Evolutionary conservation across 1,140 invertebrate genomes (phyloP).

Genomic region (Popillia japonica): DNA sequence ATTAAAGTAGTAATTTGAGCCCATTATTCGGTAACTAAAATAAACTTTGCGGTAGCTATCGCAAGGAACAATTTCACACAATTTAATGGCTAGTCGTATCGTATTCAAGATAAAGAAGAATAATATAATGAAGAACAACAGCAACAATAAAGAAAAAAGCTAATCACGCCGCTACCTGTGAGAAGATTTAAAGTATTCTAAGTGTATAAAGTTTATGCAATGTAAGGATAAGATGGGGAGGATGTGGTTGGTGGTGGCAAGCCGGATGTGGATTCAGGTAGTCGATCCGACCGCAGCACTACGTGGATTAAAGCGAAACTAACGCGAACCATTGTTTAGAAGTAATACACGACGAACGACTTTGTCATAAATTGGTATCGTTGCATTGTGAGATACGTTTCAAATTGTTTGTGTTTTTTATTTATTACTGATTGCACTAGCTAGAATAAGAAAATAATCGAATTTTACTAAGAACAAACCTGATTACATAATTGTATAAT

Average conservation of each 20-base stretch:
- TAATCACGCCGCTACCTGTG: conserved; percentile 47
- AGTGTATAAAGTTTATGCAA: conserved; percentile 36
- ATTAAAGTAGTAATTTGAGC: conserved; percentile 46
- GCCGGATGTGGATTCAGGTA: conserved; percentile 57
- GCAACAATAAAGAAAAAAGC: conserved; percentile 20
- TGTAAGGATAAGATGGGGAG: conserved; percentile 43
- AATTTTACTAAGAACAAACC: no score
- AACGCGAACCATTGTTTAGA: conserved; percentile 40
- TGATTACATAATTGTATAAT: no score
- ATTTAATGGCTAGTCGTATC: conserved; percentile 48
- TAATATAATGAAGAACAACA: conserved; percentile 33
- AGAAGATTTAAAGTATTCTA: conserved; percentile 45
- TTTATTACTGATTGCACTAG: neutral
- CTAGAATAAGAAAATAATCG: no score
- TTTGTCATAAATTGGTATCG: conserved; percentile 35
- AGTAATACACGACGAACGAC: conserved; percentile 5
- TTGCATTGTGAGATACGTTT: neutral
- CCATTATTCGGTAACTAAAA: conserved; percentile 46
- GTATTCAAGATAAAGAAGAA: conserved; percentile 13
- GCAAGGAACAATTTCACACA: conserved; percentile 54
- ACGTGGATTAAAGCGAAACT: conserved; percentile 52
- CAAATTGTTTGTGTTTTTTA: neutral
- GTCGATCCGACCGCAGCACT: conserved; percentile 49
- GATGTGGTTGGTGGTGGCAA: conserved; percentile 52
- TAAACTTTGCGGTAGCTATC: conserved; percentile 49